phyloP scores from a whole-genome alignment of 2,888 invertebrate species.

The Stenotaenia linearis region DNA sequence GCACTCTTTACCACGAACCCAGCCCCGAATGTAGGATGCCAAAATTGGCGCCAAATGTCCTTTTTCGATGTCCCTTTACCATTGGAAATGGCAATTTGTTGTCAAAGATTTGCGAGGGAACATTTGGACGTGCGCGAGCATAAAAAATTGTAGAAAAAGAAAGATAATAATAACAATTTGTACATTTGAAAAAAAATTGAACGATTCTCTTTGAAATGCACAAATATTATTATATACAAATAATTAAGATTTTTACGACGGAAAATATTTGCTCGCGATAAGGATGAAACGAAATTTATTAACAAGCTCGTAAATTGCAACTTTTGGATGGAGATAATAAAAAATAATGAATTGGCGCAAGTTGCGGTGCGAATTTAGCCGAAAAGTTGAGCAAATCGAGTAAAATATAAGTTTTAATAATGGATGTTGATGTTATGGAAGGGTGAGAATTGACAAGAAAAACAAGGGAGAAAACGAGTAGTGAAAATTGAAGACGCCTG shows the following conservation, averaged over 20 bases:
- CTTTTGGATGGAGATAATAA: neutral
- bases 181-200: neutral
- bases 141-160: neutral
- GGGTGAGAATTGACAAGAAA: neutral
- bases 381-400: neutral
- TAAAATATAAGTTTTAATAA: neutral
- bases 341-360: neutral
- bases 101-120: neutral
- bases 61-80: conserved; percentile 11
- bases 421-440: neutral
- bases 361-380: too few species aligned
- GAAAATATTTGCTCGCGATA: neutral
- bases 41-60: conserved; percentile 14
- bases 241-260: too few species aligned
- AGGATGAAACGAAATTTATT: neutral
- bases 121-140: neutral
- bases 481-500: conserved; percentile 14
- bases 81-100: conserved; percentile 1
- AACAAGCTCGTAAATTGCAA: neutral
- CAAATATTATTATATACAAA: neutral
- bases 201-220: neutral
- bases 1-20: conserved; percentile 10
- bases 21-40: conserved; percentile 5
- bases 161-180: neutral
- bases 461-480: neutral